phyloP scores from a whole-genome alignment of 2,113 vertebrate genomes.

The Hypomesus transpacificus region DNA sequence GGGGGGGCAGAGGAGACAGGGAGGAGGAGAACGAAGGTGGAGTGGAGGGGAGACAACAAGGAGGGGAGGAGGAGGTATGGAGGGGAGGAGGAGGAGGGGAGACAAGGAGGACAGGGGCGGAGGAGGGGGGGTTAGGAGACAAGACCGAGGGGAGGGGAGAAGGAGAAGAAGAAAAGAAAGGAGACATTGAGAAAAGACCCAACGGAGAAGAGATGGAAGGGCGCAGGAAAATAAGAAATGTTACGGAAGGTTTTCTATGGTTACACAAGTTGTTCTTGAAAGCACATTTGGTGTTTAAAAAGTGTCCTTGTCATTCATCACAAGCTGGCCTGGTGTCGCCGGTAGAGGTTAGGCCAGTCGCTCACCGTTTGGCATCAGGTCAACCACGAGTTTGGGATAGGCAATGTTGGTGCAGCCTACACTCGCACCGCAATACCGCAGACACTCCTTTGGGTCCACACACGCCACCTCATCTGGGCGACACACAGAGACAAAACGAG shows the following conservation, averaged over 20 bases:
- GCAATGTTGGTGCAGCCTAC: slow-evolving; percentile 93
- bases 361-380: slow-evolving; percentile 92
- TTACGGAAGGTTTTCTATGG: too few species aligned
- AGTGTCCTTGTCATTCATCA: too few species aligned
- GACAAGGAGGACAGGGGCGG: background rate
- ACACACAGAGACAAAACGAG: background rate
- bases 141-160: background rate
- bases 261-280: too few species aligned
- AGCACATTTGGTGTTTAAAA: too few species aligned
- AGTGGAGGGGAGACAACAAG: background rate
- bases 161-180: background rate
- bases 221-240: too few species aligned
- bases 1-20: background rate
- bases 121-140: too few species aligned
- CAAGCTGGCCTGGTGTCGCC: too few species aligned
- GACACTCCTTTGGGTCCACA: slow-evolving; percentile 74
- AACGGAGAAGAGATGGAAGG: too few species aligned
- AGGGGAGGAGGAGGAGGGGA: background rate
- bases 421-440: slow-evolving; percentile 66
- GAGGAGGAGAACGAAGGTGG: background rate
- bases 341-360: background rate
- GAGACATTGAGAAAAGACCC: too few species aligned
- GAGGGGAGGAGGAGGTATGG: background rate
- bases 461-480: slow-evolving; percentile 84
- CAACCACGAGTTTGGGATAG: slow-evolving; percentile 87